Base-by-base conservation (phyloP, 2,888 invertebrate genomes). In the Nomada goodeniana region DNA sequence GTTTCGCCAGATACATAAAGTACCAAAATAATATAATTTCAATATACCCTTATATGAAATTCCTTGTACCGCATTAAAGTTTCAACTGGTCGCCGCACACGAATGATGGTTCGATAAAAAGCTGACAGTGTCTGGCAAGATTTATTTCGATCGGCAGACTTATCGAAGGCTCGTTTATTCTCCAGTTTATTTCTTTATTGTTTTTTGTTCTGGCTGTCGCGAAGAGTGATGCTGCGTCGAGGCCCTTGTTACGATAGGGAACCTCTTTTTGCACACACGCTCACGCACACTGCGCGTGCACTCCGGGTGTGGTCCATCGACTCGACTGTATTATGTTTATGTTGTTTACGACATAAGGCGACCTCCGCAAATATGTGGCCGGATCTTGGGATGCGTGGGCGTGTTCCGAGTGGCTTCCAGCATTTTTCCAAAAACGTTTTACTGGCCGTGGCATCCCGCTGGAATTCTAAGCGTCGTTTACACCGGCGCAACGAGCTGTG, bases 281-380 rank as follows among this genome's bases (percentile, higher is more conserved):
- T 36, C 36, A 36, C 36, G 36, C 36, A 36, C 36, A 36, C 36
- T 36, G 52, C 71, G 68, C 84, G 10, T 90, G 81, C 80, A 77
- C 77, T 76, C 75, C 89, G 88, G 88, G 90, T 89, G 90, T 90
- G 90, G 90, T 89, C 89, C 83, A 79, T 63, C 77, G 74, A 63
- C 80, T 71, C 71, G 82, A 69, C 81, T 80, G 86, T 85, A 87
- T 90, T 89, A 86, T 86, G 86, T 87, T 89, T 89, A 89, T 88
- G 86, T 89, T 90, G 90, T 91, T 91, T 91, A 91, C 90, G 91
- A 91, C 88, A 83, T 82, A 74, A 84, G 73, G 73, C 89, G 90
- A 89, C 89, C 89, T 90, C 90, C 88, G 88, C 90, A 88, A 90
- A 88, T 91, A 90, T 90, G 89, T 80, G 88, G 70, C 88, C 88